These are phyloP conservation scores for Eupeodes latifasciatus DNA, from an alignment of 2,888 invertebrate species.

Conservation along the genomic window DNA sequence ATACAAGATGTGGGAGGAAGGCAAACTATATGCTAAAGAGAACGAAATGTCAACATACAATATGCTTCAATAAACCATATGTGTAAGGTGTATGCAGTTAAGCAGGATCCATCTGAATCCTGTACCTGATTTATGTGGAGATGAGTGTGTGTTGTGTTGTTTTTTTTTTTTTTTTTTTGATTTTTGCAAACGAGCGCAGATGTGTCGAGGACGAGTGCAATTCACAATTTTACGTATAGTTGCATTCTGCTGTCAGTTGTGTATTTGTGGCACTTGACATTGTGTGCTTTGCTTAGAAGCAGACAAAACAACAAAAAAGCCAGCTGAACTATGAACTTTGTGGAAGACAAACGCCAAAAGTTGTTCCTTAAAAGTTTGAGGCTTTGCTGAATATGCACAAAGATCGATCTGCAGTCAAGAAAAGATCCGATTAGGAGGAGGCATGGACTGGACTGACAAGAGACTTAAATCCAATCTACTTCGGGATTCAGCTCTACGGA, in stretches of 20 bases:
- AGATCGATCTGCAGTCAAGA: neutral
- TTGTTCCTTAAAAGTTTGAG: neutral
- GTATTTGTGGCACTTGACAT: slow-evolving; percentile 64
- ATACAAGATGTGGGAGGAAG: slow-evolving; percentile 21
- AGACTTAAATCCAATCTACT: no score
- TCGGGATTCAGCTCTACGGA: no score
- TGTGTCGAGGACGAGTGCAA: slow-evolving; percentile 69
- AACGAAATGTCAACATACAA: slow-evolving; percentile 68
- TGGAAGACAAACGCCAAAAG: slow-evolving; percentile 12
- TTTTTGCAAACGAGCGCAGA: slow-evolving; percentile 47
- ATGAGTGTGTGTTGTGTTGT: neutral
- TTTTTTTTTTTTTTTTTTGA: slow-evolving; percentile 11
- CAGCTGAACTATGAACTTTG: slow-evolving; percentile 68
- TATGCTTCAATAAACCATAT: slow-evolving; percentile 53
- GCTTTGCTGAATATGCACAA: neutral
- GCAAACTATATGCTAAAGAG: slow-evolving; percentile 30
- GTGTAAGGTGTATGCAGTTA: slow-evolving; percentile 22
- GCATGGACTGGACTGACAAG: no score
- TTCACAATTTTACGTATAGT: slow-evolving; percentile 33
- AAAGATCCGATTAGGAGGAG: no score
- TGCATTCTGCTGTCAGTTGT: slow-evolving; percentile 30
- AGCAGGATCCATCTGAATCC: slow-evolving; percentile 43
- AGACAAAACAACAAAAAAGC: neutral
- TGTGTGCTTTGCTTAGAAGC: slow-evolving; percentile 33
- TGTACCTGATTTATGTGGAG: neutral